phyloP scores from a whole-genome alignment of 1,140 invertebrate genomes.

The Berghia stephanieae region DNA sequence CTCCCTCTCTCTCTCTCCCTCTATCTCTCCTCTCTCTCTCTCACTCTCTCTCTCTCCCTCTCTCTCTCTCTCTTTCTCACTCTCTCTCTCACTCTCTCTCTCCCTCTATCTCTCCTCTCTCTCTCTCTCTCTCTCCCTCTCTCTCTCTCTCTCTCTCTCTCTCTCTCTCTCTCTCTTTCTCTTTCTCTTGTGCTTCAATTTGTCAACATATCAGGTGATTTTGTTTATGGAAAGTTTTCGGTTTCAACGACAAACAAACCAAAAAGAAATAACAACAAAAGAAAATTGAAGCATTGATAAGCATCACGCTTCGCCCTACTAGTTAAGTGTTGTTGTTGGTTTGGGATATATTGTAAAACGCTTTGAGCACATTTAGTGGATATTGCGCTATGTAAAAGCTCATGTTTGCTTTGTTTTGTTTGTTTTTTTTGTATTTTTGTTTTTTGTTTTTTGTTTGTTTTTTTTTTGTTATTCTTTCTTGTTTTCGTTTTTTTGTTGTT shows the following conservation, averaged over 20 bases:
- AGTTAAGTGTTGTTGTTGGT: too few species aligned
- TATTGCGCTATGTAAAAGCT: too few species aligned
- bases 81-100: neutral
- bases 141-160: neutral
- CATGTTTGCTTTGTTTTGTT: neutral
- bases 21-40: too few species aligned
- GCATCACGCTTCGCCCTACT: neutral
- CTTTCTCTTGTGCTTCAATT: neutral
- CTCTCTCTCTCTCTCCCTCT: conserved; percentile 14
- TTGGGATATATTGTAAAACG: too few species aligned
- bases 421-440: too few species aligned
- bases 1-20: too few species aligned
- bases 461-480: neutral
- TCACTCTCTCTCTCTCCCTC: neutral
- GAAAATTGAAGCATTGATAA: too few species aligned
- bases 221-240: neutral
- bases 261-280: too few species aligned
- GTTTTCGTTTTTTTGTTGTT: neutral
- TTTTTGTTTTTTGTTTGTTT: too few species aligned
- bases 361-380: too few species aligned
- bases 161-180: conserved; percentile 3
- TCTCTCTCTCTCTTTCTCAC: neutral
- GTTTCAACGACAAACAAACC: neutral
- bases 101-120: neutral
- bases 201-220: neutral